Conservation (phyloP, 2,113 vertebrate genomes). For the Actinemys pallida region DNA sequence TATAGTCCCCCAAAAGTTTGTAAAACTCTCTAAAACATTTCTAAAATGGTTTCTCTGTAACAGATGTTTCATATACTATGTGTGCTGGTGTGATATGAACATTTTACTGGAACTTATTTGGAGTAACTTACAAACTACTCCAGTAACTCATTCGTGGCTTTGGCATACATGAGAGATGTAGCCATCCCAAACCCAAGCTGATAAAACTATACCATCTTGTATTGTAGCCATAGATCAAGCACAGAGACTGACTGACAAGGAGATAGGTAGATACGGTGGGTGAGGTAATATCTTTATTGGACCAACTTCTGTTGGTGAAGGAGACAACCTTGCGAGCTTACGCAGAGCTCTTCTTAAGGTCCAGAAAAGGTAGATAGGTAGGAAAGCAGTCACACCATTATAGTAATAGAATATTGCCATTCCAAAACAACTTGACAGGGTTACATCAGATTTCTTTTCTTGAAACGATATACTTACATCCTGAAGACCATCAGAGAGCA, state of each 20-base stretch:
- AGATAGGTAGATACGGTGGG: not conserved
- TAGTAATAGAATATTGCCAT: not conserved
- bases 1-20: not conserved
- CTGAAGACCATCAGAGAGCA: not conserved
- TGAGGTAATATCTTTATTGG: not conserved
- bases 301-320: not conserved
- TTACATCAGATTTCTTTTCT: not conserved
- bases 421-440: not conserved
- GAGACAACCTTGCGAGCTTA: not conserved
- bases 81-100: not conserved
- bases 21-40: slow-evolving; percentile 11
- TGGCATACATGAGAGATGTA: not conserved
- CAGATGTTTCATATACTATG: not conserved
- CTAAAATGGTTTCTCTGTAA: not conserved
- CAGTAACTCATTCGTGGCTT: not conserved
- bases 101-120: not conserved
- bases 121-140: not conserved
- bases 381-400: not conserved
- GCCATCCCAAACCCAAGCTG: not conserved
- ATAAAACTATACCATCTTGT: not conserved
- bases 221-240: not conserved
- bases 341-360: not conserved
- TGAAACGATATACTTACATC: not conserved
- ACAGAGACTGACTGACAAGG: not conserved
- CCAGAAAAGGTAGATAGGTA: not conserved